Evolutionary conservation across 1,140 invertebrate species (phyloP).

Genomic region (Scylla paramamosain): DNA sequence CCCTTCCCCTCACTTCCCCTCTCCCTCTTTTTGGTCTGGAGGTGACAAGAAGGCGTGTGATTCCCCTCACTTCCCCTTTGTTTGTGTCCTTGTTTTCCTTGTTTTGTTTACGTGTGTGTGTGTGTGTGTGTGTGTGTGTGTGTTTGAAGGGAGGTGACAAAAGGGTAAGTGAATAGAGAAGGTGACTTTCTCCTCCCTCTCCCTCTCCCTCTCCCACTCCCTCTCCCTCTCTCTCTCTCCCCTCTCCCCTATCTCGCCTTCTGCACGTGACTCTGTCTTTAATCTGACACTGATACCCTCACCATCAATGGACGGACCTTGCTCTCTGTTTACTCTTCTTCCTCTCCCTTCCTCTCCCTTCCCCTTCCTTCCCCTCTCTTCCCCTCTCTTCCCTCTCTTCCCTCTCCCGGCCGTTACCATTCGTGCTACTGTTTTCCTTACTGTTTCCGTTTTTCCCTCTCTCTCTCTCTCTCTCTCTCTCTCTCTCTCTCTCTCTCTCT

Average conservation of each 20-base stretch:
- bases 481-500: neutral
- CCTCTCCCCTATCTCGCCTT: neutral
- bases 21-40: neutral
- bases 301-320: too few species aligned
- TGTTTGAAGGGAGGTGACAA: neutral
- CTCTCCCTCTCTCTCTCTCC: neutral
- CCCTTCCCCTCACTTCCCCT: neutral
- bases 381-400: neutral
- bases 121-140: slow-evolving; percentile 43
- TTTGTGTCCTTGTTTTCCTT: too few species aligned
- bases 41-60: too few species aligned
- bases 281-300: too few species aligned
- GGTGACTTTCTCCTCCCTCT: neutral
- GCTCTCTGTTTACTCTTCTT: neutral
- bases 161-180: neutral
- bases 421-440: neutral
- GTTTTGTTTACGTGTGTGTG: neutral
- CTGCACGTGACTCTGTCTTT: neutral
- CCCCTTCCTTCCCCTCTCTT: neutral
- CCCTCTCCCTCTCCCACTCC: neutral
- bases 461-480: neutral
- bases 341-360: neutral
- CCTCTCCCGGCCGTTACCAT: neutral
- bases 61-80: slow-evolving; percentile 26
- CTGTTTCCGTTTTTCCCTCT: neutral